Evolutionary conservation across 2,888 invertebrate genomes (phyloP).

Genomic region (Epirrita christyi): DNA sequence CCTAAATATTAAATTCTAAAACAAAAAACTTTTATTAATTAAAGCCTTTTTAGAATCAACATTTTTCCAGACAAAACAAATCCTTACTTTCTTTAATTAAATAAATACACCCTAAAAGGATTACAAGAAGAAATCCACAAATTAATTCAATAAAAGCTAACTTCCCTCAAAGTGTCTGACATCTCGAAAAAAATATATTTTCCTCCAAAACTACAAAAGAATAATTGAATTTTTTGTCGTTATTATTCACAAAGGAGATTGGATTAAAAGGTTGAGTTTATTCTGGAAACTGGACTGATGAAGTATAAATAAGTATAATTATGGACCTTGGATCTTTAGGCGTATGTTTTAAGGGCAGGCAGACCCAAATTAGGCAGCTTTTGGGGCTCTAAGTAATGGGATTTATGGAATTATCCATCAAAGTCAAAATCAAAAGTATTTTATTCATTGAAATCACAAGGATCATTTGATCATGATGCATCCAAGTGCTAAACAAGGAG

Average conservation of each 20-base stretch:
- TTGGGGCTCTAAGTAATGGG: no score
- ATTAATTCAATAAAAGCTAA: slow-evolving; percentile 38
- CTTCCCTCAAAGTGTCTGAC: slow-evolving; percentile 27
- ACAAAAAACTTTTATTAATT: not conserved
- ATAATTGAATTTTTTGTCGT: slow-evolving; percentile 37
- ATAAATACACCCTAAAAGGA: slow-evolving; percentile 33
- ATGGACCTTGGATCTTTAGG: no score
- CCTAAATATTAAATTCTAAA: no score
- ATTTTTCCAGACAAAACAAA: not conserved
- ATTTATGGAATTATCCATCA: no score
- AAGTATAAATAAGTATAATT: slow-evolving; percentile 6
- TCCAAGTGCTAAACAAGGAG: no score
- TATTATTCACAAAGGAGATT: slow-evolving; percentile 38
- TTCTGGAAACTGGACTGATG: slow-evolving; percentile 14
- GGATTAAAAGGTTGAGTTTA: slow-evolving; percentile 30
- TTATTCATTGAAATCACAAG: no score
- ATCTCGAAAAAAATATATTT: slow-evolving; percentile 27
- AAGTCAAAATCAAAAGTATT: no score
- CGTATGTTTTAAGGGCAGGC: no score
- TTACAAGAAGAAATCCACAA: slow-evolving; percentile 30
- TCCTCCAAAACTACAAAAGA: slow-evolving; percentile 35
- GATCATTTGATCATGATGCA: no score
- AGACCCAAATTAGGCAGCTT: no score
- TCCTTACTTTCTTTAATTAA: not conserved
- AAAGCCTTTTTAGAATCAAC: not conserved